phyloP scores from a whole-genome alignment of 2,888 invertebrate species.

The Zele albiditarsus region DNA sequence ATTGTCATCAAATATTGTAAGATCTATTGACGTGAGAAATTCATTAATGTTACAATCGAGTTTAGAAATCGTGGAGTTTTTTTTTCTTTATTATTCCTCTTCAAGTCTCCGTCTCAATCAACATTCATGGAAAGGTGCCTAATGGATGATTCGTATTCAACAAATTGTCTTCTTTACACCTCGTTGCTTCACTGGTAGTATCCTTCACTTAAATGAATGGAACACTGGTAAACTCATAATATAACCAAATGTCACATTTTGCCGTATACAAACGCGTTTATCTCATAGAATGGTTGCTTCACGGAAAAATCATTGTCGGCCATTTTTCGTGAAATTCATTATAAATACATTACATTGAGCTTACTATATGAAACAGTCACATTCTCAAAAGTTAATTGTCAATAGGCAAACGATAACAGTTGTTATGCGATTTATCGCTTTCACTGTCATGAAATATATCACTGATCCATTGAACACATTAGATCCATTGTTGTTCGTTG shows the following conservation, averaged over 20 bases:
- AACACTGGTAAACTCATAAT: background rate
- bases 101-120: constrained; percentile 8
- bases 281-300: constrained; percentile 52
- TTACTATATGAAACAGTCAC: background rate
- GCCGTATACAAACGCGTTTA: background rate
- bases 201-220: background rate
- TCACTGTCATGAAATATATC: background rate
- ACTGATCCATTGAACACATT: background rate
- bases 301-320: constrained; percentile 58
- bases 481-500: background rate
- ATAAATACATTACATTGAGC: constrained; percentile 9
- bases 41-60: constrained; percentile 15
- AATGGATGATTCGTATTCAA: background rate
- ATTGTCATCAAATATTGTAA: constrained; percentile 44
- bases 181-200: background rate
- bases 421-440: background rate
- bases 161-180: background rate
- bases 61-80: background rate
- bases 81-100: background rate
- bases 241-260: constrained; percentile 8
- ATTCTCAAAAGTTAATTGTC: constrained; percentile 8
- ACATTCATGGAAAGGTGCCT: background rate
- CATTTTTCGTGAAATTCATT: constrained; percentile 59
- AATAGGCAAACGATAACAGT: background rate
- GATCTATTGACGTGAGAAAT: background rate